Evolutionary conservation across 2,888 invertebrate species (phyloP).

Genomic region (Lithosia quadra): DNA sequence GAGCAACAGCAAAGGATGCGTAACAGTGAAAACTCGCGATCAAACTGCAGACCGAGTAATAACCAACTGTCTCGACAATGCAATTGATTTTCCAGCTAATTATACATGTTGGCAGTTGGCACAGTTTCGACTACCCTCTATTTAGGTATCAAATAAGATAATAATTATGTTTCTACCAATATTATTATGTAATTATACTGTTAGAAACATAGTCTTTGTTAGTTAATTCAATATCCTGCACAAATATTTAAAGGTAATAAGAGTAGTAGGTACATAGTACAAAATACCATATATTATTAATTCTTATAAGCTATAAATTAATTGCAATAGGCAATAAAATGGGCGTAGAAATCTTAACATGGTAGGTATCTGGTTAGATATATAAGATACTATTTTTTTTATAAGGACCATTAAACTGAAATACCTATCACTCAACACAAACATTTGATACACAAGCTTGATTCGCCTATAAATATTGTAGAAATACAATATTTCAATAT

Average conservation of each 20-base stretch:
- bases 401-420: neutral
- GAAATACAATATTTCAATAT: neutral
- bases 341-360: neutral
- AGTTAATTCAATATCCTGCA: neutral
- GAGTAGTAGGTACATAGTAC: too few relatives aligned
- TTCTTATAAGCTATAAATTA: neutral
- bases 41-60: slow-evolving; percentile 72
- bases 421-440: neutral
- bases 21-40: slow-evolving; percentile 65
- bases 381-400: neutral
- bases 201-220: too few relatives aligned
- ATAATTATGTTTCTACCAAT: neutral
- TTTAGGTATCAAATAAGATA: neutral
- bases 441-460: neutral
- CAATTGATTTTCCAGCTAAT: slow-evolving; percentile 84
- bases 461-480: neutral
- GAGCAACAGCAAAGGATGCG: slow-evolving; percentile 60
- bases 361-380: neutral
- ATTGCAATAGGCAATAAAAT: neutral
- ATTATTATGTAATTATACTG: too few relatives aligned
- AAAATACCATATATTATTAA: too few relatives aligned
- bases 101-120: slow-evolving; percentile 79
- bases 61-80: slow-evolving; percentile 65
- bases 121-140: slow-evolving; percentile 61
- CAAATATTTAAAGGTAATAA: too few relatives aligned